phyloP scores from a whole-genome alignment of 2,113 vertebrate species.

The Myodes glareolus region DNA sequence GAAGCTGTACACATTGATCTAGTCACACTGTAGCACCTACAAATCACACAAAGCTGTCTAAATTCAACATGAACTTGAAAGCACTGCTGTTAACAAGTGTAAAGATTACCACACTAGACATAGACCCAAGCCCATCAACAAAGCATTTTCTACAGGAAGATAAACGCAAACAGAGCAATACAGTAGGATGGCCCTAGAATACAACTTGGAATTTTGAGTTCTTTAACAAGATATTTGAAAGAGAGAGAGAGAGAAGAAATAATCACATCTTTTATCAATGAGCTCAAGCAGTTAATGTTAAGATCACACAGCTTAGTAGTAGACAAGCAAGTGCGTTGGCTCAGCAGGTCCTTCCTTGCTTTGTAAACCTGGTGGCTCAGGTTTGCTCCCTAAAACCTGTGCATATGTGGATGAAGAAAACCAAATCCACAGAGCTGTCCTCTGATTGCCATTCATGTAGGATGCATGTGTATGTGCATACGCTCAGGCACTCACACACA shows the following conservation, averaged over 20 bases:
- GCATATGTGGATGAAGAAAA: neutral
- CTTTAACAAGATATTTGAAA: neutral
- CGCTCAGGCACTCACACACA: too few species aligned
- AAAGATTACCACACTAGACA: constrained; percentile 14
- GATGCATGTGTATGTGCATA: neutral
- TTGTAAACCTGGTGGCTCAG: neutral
- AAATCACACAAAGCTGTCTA: neutral
- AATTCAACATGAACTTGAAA: neutral
- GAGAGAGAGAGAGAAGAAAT: neutral
- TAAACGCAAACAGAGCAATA: neutral
- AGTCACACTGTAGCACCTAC: neutral
- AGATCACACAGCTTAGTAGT: neutral
- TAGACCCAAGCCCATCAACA: neutral
- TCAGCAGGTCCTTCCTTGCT: neutral
- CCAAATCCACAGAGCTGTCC: neutral
- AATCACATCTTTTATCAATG: neutral
- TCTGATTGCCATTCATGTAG: neutral
- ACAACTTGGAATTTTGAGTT: neutral
- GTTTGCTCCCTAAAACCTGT: neutral
- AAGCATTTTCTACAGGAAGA: constrained; percentile 1
- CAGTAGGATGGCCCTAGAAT: neutral
- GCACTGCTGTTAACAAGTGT: neutral
- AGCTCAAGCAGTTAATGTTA: neutral
- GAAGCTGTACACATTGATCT: neutral
- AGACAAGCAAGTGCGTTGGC: neutral